Conservation (phyloP, 2,113 vertebrate species). For the Taurulus bubalis region DNA sequence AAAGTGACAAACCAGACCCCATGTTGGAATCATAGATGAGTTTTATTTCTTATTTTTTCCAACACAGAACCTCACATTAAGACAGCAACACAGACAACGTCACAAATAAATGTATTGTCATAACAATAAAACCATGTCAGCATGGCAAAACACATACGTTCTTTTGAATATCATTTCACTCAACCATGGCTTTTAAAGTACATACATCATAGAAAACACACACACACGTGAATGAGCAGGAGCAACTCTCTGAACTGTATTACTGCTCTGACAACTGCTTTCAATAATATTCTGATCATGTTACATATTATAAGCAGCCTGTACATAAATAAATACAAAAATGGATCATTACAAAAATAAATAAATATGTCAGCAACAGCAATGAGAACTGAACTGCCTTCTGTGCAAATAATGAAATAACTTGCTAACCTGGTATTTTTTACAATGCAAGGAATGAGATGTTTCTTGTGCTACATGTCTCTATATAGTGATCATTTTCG, state of each 20-base stretch:
- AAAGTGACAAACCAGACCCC: background rate
- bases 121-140: conserved; percentile 28
- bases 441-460: conserved; percentile 7
- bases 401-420: conserved; percentile 3
- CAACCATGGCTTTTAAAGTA: conserved; percentile 50
- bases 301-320: conserved; percentile 3
- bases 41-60: conserved; percentile 54
- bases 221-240: conserved; percentile 1
- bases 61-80: conserved; percentile 58
- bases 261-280: background rate
- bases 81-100: conserved; percentile 49
- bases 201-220: conserved; percentile 49
- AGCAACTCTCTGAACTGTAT: conserved; percentile 14
- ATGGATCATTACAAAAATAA: conserved; percentile 24
- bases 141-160: conserved; percentile 16
- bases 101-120: conserved; percentile 44
- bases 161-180: conserved; percentile 14
- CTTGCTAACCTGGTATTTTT: conserved; percentile 3
- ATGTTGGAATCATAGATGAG: background rate
- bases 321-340: conserved; percentile 32
- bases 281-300: background rate
- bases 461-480: conserved; percentile 11
- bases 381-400: background rate
- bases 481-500: conserved; percentile 11
- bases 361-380: background rate